Evolutionary conservation across 2,113 vertebrate species (phyloP).

Genomic region (Nothobranchius furzeri): DNA sequence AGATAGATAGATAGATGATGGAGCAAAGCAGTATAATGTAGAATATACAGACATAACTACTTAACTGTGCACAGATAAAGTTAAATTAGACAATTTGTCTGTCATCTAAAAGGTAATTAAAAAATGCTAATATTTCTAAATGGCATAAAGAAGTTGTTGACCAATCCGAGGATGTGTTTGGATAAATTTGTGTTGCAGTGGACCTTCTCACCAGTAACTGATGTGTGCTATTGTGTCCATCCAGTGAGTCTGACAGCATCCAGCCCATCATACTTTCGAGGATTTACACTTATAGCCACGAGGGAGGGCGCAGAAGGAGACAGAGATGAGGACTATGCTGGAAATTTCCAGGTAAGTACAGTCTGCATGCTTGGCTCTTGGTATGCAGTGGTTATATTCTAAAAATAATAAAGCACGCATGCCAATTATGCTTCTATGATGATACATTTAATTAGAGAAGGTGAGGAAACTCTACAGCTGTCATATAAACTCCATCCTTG

Average conservation of each 20-base stretch:
- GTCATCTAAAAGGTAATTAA: no score
- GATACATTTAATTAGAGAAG: background rate
- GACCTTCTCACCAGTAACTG: background rate
- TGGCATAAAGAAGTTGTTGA: no score
- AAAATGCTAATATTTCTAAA: no score
- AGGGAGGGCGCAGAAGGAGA: conserved; percentile 91
- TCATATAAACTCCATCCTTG: background rate
- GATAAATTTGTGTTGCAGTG: background rate
- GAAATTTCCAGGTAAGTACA: conserved; percentile 88
- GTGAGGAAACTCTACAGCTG: background rate
- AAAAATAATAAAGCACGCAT: background rate
- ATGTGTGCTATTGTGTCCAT: conserved; percentile 40
- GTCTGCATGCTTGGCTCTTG: background rate
- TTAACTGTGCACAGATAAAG: no score
- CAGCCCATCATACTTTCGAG: conserved; percentile 93
- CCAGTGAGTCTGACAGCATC: conserved; percentile 89
- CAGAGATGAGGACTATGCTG: conserved; percentile 92
- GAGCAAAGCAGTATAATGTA: no score
- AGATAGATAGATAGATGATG: no score
- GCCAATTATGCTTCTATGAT: background rate
- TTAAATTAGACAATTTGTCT: no score
- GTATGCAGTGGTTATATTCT: background rate
- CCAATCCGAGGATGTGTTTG: no score
- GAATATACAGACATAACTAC: no score
- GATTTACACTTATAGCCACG: conserved; percentile 92